Percentiles rank a stretch among this genome's conserved stretches.
These are phyloP conservation scores for Mormyrus hasselquistii DNA, from an alignment of 2,797 vertebrate species.

Conservation along the genomic window DNA sequence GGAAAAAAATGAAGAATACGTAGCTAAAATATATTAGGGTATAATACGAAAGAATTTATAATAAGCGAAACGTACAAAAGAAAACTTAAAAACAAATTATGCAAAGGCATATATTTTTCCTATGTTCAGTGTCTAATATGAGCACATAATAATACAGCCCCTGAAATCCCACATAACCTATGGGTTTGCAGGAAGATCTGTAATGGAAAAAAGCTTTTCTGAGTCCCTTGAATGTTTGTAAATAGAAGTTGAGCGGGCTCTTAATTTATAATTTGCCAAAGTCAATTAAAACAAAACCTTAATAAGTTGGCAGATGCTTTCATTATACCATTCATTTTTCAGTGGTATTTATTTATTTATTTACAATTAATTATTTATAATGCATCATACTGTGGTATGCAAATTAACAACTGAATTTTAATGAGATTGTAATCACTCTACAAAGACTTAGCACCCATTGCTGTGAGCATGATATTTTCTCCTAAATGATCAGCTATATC, in stretches of 20 bases:
- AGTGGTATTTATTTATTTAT: constrained; percentile 76
- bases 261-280: constrained; percentile 54
- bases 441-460: constrained; percentile 73
- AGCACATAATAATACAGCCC: constrained; percentile 46
- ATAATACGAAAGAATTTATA: not conserved
- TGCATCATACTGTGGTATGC: constrained; percentile 71
- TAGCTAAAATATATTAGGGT: constrained; percentile 14
- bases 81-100: constrained; percentile 36
- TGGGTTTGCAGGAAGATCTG: constrained; percentile 31
- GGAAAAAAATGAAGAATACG: constrained; percentile 29
- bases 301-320: constrained; percentile 59
- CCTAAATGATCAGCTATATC: constrained; percentile 59
- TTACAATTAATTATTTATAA: constrained; percentile 76
- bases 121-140: constrained; percentile 25
- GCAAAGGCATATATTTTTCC: constrained; percentile 38
- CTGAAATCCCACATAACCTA: constrained; percentile 36
- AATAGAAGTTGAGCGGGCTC: constrained; percentile 44
- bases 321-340: constrained; percentile 66
- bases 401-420: constrained; percentile 79
- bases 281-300: constrained; percentile 58
- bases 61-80: not conserved
- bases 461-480: constrained; percentile 68
- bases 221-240: constrained; percentile 50
- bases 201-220: constrained; percentile 31
- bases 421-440: constrained; percentile 80